Conservation (phyloP, 2,797 vertebrate genomes). For the Melanotaenia parkinsoni region DNA sequence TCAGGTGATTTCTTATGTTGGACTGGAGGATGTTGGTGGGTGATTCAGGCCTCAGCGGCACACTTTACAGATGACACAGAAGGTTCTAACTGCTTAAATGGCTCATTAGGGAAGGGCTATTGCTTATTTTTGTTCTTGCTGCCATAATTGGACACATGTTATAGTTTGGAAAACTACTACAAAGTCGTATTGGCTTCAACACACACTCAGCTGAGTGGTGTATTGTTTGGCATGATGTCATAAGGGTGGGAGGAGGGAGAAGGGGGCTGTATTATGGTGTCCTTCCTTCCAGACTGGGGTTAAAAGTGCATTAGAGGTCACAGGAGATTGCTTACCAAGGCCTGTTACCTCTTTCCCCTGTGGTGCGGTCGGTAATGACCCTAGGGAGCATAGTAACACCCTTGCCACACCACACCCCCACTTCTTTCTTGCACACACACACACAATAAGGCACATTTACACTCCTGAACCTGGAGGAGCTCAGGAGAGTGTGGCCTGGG, state of each 20-base stretch:
- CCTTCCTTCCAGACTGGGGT: conserved; percentile 58
- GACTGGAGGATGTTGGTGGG: conserved; percentile 25
- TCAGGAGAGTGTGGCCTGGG: conserved; percentile 67
- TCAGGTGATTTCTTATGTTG: conserved; percentile 46
- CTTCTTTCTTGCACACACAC: conserved; percentile 21
- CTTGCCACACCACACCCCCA: neutral
- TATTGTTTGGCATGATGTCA: conserved; percentile 28
- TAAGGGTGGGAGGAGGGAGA: neutral
- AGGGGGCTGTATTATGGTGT: neutral
- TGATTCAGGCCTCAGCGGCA: conserved; percentile 37
- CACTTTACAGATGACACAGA: conserved; percentile 53
- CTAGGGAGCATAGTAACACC: conserved; percentile 63
- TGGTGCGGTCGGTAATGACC: conserved; percentile 67
- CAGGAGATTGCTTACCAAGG: conserved; percentile 43
- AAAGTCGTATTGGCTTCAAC: neutral
- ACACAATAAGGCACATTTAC: conserved; percentile 33
- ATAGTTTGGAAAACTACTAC: conserved; percentile 11
- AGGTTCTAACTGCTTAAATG: conserved; percentile 42
- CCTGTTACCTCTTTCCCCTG: conserved; percentile 49
- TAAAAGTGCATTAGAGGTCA: conserved; percentile 78
- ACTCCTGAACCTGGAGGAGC: conserved; percentile 69
- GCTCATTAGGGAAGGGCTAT: conserved; percentile 50
- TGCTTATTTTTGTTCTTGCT: conserved; percentile 12
- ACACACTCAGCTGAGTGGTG: neutral
- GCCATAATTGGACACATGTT: conserved; percentile 39